Base-by-base conservation (phyloP, 2,888 invertebrate species). In the Syritta pipiens region DNA sequence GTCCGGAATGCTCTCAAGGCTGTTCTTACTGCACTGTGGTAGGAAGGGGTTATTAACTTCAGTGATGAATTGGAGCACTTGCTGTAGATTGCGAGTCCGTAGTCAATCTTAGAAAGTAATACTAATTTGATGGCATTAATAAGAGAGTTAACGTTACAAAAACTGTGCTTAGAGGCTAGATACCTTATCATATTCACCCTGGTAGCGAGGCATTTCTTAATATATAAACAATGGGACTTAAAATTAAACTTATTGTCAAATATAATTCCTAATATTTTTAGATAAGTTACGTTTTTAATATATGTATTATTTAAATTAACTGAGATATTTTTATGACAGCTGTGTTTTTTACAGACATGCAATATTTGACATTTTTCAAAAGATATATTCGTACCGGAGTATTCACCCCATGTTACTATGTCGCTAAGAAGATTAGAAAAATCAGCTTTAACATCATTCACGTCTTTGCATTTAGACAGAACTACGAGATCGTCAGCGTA, bases 51-150 rank as follows among this genome's bases (percentile, higher is more conserved):
- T n/a, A n/a, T n/a, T n/a, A n/a, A n/a, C n/a, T n/a, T n/a, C n/a
- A 30, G 14, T 14, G 53, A 35, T 42, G 55, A 46, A 46, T 44
- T 53, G 3, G 32, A 53, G 7, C 32, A 53, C 32, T 53, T 40
- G 0, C 65, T 53, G 12, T 53, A 65, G 4, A 65, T 65, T 17
- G 12, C 51, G 17, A 62, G 24, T 10, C 26, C 12, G 14, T 51
- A 51, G 37, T 63, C 51, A 10, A 63, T 63, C 20, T 57, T 57
- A 1, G n/a, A n/a, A n/a, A n/a, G n/a, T n/a, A n/a, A n/a, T n/a
- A n/a, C n/a, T n/a, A n/a, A n/a, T n/a, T n/a, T 57, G 9, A 48
- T 63, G 14, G 26, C 9, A 17, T 19, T 32, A 6, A 26, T 49
- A n/a, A 49, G 28, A n/a, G 24, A 17, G 49, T 10, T 26, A 5